Percentiles rank a stretch among this genome's conserved stretches.
Conservation (phyloP, 2,113 vertebrate genomes). For the Perca flavescens region DNA sequence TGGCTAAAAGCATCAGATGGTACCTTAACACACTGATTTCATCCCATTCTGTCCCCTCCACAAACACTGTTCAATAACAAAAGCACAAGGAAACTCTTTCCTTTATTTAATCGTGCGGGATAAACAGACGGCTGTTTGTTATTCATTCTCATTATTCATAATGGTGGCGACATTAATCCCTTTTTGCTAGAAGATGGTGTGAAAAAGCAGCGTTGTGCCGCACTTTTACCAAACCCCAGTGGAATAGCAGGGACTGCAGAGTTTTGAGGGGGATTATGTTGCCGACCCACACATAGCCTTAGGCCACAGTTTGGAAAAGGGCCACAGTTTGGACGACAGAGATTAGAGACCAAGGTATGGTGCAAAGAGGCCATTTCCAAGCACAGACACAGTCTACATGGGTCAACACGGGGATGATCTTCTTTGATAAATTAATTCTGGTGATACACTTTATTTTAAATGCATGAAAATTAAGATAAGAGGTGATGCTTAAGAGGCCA, state of each 20-base stretch:
- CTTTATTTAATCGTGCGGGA: conserved; percentile 54
- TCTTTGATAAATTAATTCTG: conserved; percentile 24
- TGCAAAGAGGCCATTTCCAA: conserved; percentile 54
- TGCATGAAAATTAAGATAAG: conserved; percentile 52
- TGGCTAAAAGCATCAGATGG: conserved; percentile 40
- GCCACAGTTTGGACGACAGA: conserved; percentile 75
- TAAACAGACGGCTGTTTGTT: conserved; percentile 77
- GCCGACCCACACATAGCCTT: conserved; percentile 74
- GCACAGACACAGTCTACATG: conserved; percentile 19
- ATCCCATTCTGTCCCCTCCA: conserved; percentile 29
- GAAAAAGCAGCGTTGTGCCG: conserved; percentile 62
- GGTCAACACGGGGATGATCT: conserved; percentile 52
- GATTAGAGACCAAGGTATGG: conserved; percentile 78
- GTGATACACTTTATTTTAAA: conserved; percentile 37
- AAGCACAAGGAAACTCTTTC: conserved; percentile 62
- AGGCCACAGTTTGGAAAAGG: conserved; percentile 77
- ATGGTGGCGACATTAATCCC: conserved; percentile 73
- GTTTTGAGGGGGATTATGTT: conserved; percentile 78
- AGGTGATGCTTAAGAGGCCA: conserved; percentile 17
- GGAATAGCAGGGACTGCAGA: conserved; percentile 67
- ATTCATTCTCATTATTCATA: conserved; percentile 79
- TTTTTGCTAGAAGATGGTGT: conserved; percentile 69
- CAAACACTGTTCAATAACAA: conserved; percentile 20
- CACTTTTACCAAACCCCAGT: conserved; percentile 71
- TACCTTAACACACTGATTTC: conserved; percentile 31